Conservation (phyloP, 92 coral and sea anemone species). For the Palythoa grandiflora region DNA sequence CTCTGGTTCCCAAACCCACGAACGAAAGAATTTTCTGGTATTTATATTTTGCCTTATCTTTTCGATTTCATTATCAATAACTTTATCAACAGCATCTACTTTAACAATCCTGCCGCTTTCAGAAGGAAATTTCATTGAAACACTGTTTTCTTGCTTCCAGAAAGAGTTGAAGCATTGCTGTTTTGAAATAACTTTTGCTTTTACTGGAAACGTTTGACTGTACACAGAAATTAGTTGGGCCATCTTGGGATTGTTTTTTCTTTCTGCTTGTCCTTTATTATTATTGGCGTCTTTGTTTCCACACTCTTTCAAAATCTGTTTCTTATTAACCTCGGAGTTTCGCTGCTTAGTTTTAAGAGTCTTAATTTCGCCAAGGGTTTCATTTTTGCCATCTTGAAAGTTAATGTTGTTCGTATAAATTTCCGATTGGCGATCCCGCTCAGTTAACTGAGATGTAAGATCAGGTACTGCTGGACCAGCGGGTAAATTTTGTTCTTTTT, state of each 20-base stretch:
- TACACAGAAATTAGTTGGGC: slow-evolving; percentile 55
- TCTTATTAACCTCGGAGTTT: neutral
- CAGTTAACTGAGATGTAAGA: neutral
- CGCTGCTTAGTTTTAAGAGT: neutral
- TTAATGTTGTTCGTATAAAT: slow-evolving; percentile 6
- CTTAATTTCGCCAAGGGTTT: neutral
- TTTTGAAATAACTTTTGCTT: slow-evolving; percentile 61
- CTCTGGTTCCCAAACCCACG: slow-evolving; percentile 74
- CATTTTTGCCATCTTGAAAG: slow-evolving; percentile 4
- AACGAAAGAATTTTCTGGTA: slow-evolving; percentile 62
- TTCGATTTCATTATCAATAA: slow-evolving; percentile 55
- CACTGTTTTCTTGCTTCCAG: slow-evolving; percentile 67
- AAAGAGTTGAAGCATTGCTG: slow-evolving; percentile 51
- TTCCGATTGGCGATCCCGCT: neutral
- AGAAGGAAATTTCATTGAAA: slow-evolving; percentile 32
- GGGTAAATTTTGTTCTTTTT: neutral
- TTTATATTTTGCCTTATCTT: slow-evolving; percentile 52
- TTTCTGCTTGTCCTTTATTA: neutral
- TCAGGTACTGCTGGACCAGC: neutral
- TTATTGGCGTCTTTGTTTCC: slow-evolving; percentile 1
- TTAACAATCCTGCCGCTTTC: slow-evolving; percentile 14
- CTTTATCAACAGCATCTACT: slow-evolving; percentile 7
- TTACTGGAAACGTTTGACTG: slow-evolving; percentile 61
- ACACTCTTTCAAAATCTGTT: slow-evolving; percentile 1
- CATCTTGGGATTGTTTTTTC: slow-evolving; percentile 27